These are phyloP conservation scores for Clamator glandarius DNA, from an alignment of 2,797 vertebrate genomes.

Conservation along the genomic window DNA sequence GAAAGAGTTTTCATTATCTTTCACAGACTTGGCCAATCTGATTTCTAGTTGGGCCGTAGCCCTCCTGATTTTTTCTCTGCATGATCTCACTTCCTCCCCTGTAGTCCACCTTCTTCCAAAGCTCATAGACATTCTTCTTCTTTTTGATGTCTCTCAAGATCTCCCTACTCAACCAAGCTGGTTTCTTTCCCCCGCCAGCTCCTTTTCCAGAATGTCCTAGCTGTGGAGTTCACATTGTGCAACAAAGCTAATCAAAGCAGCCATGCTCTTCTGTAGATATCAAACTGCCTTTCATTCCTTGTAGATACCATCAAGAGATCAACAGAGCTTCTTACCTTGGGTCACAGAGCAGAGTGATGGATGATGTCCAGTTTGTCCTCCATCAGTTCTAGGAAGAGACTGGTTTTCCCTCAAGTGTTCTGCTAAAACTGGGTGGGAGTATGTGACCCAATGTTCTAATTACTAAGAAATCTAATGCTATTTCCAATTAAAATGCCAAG, in stretches of 20 bases:
- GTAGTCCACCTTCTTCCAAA: too few species aligned
- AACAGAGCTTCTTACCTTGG: background rate
- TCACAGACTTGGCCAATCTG: too few species aligned
- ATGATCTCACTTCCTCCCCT: too few species aligned
- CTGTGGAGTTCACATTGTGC: background rate
- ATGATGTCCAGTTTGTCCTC: background rate
- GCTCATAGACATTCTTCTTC: too few species aligned
- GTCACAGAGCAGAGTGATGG: background rate
- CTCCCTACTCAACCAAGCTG: too few species aligned
- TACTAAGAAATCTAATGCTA: background rate
- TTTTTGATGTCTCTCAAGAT: too few species aligned
- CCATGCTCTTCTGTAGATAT: background rate
- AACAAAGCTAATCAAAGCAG: background rate
- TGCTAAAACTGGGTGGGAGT: background rate
- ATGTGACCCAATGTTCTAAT: background rate
- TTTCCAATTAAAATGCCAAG: background rate
- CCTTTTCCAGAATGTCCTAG: background rate
- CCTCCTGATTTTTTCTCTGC: too few species aligned
- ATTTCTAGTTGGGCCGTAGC: too few species aligned
- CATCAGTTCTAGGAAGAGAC: background rate
- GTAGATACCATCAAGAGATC: background rate
- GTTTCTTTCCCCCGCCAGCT: too few species aligned
- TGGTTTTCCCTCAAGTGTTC: background rate
- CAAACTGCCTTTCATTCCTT: background rate
- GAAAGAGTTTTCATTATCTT: too few species aligned